These are phyloP conservation scores for Anguilla obscura DNA, from an alignment of 2,797 vertebrate genomes.

Conservation along the genomic window DNA sequence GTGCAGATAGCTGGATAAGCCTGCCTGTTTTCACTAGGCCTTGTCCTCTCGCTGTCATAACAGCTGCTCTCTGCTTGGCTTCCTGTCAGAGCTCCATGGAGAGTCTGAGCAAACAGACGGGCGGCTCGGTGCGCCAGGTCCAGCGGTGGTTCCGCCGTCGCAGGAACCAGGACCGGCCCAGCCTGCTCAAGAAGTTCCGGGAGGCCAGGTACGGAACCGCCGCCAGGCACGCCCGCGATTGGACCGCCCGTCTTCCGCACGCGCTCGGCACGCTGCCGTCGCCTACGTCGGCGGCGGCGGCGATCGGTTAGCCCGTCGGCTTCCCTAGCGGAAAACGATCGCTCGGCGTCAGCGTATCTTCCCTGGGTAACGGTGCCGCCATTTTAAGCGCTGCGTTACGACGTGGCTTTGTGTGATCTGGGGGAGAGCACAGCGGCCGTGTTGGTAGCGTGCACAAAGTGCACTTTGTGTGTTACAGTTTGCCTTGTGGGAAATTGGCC, in stretches of 20 bases:
- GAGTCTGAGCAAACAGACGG: conserved; percentile 76
- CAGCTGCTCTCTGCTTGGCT: background rate
- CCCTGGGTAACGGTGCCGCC: background rate
- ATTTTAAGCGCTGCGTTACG: background rate
- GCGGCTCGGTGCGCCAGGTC: conserved; percentile 79
- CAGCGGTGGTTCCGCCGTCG: conserved; percentile 92
- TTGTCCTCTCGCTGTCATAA: background rate
- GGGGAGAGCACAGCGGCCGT: background rate
- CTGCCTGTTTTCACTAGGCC: background rate
- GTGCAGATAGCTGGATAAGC: background rate
- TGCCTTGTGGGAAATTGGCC: background rate
- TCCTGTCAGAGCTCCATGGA: conserved; percentile 75
- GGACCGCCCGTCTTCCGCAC: background rate
- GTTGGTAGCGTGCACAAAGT: background rate
- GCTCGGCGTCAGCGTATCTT: too few species aligned
- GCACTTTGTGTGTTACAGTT: background rate
- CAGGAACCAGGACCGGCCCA: conserved; percentile 91
- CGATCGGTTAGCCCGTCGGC: too few species aligned
- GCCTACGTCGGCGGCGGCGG: background rate
- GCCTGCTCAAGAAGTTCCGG: conserved; percentile 90
- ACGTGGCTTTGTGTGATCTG: background rate
- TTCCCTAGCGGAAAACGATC: background rate
- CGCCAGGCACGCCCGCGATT: too few species aligned
- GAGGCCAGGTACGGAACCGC: conserved; percentile 81
- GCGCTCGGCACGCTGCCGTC: background rate